Evolutionary conservation across 92 coral and sea anemone species (phyloP).

Genomic region (Zoanthus sociatus): DNA sequence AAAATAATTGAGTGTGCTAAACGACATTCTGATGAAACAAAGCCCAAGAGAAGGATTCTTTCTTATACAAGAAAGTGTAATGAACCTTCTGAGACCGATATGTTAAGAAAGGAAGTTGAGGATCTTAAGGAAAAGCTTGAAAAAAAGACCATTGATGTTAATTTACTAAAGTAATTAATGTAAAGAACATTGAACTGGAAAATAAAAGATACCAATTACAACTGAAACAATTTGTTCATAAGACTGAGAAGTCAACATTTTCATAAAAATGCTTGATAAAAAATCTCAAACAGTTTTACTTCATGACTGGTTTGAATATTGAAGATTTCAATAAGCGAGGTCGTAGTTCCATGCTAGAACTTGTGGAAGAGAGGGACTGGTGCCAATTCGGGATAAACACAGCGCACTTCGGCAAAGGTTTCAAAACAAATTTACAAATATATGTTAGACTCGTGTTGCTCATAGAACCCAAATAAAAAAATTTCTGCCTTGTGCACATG

Average conservation of each 20-base stretch:
- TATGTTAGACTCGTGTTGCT: too few relatives aligned
- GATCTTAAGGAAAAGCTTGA: conserved; percentile 46
- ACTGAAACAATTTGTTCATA: conserved; percentile 15
- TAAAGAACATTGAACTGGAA: conserved; percentile 34
- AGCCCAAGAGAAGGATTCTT: conserved; percentile 57
- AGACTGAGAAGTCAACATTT: conserved; percentile 44
- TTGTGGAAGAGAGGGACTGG: too few relatives aligned
- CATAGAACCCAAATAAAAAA: too few relatives aligned
- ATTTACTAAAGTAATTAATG: conserved; percentile 11
- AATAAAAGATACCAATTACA: conserved; percentile 27
- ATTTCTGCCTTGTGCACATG: too few relatives aligned
- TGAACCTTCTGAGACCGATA: conserved; percentile 45
- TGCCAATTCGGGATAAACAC: too few relatives aligned
- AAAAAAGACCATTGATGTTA: conserved; percentile 35
- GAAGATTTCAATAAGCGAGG: conserved; percentile 48
- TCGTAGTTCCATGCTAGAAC: conserved; percentile 15
- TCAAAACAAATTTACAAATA: not conserved
- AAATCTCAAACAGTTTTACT: conserved; percentile 57
- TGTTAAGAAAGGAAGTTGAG: conserved; percentile 51
- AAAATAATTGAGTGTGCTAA: conserved; percentile 56
- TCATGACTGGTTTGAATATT: conserved; percentile 57
- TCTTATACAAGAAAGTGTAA: conserved; percentile 15
- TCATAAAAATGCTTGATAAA: conserved; percentile 35
- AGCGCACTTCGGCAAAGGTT: not conserved
- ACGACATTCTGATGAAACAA: conserved; percentile 12